A percentile compares a stretch with the other conserved stretches of the same genome.
Conservation (phyloP, 1,140 invertebrate species). For the Pinna nobilis region DNA sequence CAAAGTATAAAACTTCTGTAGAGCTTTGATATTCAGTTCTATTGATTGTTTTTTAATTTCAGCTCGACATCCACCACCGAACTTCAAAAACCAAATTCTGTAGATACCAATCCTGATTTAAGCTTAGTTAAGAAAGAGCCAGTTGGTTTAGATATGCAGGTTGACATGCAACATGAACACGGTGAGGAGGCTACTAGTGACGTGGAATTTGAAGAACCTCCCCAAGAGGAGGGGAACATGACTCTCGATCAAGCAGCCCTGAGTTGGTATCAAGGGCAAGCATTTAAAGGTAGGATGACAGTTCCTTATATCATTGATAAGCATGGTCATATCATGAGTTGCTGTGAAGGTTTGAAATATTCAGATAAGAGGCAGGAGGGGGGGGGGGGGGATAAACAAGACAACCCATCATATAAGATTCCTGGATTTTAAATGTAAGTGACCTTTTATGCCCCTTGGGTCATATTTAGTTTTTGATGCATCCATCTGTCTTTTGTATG, state of each 20-base stretch:
- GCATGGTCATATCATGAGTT: neutral
- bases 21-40: neutral
- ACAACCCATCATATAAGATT: neutral
- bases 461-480: neutral
- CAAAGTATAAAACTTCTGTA: too few species aligned
- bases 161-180: slow-evolving; percentile 15
- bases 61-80: slow-evolving; percentile 1
- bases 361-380: neutral
- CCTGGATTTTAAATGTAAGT: neutral
- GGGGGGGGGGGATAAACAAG: neutral
- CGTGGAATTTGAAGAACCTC: slow-evolving; percentile 14
- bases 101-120: slow-evolving; percentile 16
- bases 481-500: neutral
- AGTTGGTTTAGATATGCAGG: neutral
- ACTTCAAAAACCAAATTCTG: neutral
- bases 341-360: neutral
- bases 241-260: neutral
- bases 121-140: slow-evolving; percentile 26
- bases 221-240: slow-evolving; percentile 3
- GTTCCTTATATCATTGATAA: too few species aligned
- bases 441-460: neutral
- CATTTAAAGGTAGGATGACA: neutral
- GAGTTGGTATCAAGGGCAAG: slow-evolving; percentile 2
- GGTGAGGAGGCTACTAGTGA: slow-evolving; percentile 23
- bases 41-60: neutral